These are phyloP conservation scores for Alectoris magna DNA, from an alignment of 2,797 vertebrate genomes.

Conservation along the genomic window DNA sequence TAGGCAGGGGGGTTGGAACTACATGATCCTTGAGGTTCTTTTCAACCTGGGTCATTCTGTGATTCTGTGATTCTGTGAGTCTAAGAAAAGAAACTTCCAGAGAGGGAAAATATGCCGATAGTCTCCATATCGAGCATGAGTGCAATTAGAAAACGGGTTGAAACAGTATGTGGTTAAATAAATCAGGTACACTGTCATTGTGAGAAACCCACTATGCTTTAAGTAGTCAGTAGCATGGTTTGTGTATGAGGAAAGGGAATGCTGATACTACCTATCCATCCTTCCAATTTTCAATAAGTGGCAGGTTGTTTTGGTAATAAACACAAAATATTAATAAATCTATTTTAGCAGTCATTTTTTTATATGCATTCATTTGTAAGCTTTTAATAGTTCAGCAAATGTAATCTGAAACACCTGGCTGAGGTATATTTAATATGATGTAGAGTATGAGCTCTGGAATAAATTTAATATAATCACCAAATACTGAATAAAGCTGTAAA, in stretches of 20 bases:
- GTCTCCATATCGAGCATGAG: background rate
- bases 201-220: background rate
- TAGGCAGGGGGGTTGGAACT: no score
- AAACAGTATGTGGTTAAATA: background rate
- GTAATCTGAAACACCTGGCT: slow-evolving; percentile 19
- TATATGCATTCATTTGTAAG: background rate
- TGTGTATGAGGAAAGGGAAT: background rate
- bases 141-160: background rate
- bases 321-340: background rate
- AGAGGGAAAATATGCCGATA: background rate
- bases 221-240: background rate
- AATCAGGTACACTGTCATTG: background rate
- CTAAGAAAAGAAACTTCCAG: background rate
- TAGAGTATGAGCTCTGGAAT: background rate
- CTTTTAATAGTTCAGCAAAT: background rate
- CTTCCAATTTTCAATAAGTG: background rate
- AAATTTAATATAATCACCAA: slow-evolving; percentile 46
- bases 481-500: slow-evolving; percentile 42
- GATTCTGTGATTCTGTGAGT: no score
- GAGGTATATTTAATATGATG: slow-evolving; percentile 20
- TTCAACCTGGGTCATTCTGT: no score
- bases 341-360: background rate
- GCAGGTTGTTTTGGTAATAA: background rate
- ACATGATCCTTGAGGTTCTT: no score
- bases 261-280: background rate